Percentiles rank a stretch among this genome's conserved stretches.
Conservation (phyloP, 2,113 vertebrate genomes). For the Phaethornis superciliosus region DNA sequence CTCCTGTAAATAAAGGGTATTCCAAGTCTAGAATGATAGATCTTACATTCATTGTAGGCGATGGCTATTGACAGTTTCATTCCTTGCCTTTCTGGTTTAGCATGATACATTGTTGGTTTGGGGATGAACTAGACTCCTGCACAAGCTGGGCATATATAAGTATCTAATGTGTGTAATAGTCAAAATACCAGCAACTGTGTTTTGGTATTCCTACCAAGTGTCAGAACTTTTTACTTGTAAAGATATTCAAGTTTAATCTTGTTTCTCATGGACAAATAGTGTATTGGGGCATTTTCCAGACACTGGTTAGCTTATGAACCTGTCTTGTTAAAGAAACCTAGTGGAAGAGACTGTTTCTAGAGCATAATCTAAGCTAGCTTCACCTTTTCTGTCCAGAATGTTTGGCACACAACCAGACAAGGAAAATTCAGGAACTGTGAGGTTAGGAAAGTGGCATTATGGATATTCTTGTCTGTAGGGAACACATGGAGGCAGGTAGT, state of each 20-base stretch:
- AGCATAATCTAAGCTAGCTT: neutral
- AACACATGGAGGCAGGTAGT: neutral
- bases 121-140: neutral
- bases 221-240: neutral
- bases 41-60: neutral
- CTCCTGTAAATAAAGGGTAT: neutral
- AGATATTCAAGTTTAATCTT: accelerated
- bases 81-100: neutral
- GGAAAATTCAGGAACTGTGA: neutral
- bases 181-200: neutral
- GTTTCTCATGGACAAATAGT: neutral
- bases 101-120: neutral
- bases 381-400: neutral
- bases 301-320: neutral
- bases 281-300: neutral
- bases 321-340: neutral
- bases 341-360: neutral
- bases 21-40: neutral
- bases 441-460: neutral
- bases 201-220: neutral
- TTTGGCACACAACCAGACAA: neutral
- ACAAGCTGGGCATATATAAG: neutral
- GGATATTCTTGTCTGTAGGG: neutral
- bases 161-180: neutral
- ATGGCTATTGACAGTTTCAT: neutral